Percentiles rank a stretch among this genome's conserved stretches.
These are phyloP conservation scores for Python bivittatus DNA, from an alignment of 2,113 vertebrate species.

Conservation along the genomic window DNA sequence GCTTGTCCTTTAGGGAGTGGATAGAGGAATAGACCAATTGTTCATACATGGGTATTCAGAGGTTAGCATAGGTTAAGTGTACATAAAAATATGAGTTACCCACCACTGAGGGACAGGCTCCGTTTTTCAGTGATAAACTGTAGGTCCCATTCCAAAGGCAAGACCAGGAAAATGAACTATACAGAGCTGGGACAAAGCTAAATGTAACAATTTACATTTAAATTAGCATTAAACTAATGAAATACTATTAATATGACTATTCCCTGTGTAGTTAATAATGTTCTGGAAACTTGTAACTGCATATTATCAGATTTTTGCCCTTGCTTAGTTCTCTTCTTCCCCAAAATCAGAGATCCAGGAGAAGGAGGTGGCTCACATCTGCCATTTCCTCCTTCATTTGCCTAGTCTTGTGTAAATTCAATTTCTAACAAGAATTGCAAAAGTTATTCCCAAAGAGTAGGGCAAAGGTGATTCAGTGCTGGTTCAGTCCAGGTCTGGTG, in stretches of 20 bases:
- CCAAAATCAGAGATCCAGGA: background rate
- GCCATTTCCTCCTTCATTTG: background rate
- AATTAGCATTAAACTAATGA: background rate
- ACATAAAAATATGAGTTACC: background rate
- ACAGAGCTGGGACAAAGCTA: background rate
- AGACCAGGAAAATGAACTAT: background rate
- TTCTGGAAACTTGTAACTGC: background rate
- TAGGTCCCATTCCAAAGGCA: background rate
- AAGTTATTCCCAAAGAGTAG: background rate
- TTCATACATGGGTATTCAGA: background rate
- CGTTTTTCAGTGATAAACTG: background rate
- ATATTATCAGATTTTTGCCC: background rate
- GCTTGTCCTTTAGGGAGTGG: background rate
- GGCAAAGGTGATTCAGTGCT: background rate
- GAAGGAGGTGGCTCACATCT: background rate
- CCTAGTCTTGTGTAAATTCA: background rate
- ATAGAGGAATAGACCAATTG: background rate
- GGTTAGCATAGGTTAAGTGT: background rate
- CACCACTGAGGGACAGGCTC: background rate
- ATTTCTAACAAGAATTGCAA: background rate
- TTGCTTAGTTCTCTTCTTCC: background rate
- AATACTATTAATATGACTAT: background rate
- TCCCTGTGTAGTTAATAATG: background rate
- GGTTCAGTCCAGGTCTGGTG: background rate
- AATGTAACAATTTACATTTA: background rate